These are phyloP conservation scores for Selene dorsalis DNA, from an alignment of 2,797 vertebrate species.

Conservation along the genomic window DNA sequence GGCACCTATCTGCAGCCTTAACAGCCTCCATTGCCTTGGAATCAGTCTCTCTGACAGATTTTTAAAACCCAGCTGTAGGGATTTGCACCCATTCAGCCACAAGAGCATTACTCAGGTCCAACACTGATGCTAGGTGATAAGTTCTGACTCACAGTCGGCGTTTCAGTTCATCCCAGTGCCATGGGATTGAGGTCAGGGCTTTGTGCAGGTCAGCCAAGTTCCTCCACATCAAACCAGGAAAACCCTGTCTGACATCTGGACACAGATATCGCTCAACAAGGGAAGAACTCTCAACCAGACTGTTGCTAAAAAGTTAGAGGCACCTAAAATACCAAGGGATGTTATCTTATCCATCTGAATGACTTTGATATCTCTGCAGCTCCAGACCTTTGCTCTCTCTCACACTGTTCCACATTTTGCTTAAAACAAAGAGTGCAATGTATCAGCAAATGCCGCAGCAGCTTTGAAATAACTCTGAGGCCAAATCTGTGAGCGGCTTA, in stretches of 20 bases:
- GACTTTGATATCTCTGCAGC: not conserved
- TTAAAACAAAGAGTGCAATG: slow-evolving; percentile 26
- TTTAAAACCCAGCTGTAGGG: not conserved
- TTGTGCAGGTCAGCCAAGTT: no score
- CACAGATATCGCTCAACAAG: no score
- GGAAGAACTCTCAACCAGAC: no score
- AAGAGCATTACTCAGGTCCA: not conserved
- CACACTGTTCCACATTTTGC: not conserved
- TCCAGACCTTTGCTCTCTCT: slow-evolving; percentile 8
- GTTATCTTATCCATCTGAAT: slow-evolving; percentile 36
- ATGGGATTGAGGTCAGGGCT: not conserved
- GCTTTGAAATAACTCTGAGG: not conserved
- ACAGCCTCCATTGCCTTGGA: not conserved
- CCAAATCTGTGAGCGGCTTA: slow-evolving; percentile 16
- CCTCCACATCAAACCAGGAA: not conserved
- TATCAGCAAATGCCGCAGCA: slow-evolving; percentile 16
- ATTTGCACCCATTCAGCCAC: slow-evolving; percentile 4
- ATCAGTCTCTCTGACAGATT: not conserved
- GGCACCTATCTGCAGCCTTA: not conserved
- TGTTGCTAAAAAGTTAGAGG: no score
- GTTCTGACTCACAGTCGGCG: not conserved
- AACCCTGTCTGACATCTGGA: not conserved
- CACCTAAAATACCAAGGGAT: no score
- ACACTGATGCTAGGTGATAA: not conserved
- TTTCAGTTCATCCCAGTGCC: not conserved